Conservation (phyloP, 2,888 invertebrate species). For the Drosophila vallismaia region DNA sequence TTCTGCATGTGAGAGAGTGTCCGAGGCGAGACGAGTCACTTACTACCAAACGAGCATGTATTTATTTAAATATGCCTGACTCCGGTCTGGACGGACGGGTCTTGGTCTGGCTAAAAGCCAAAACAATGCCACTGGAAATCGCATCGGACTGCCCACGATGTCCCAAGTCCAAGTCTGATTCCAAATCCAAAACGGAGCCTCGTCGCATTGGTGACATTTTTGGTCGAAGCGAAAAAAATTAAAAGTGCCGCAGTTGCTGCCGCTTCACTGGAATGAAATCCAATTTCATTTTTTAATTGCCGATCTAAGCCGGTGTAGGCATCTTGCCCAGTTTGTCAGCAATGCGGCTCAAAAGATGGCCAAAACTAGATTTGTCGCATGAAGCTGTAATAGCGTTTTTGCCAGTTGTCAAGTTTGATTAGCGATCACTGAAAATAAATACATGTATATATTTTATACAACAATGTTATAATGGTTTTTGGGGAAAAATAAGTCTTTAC, state of each 20-base stretch:
- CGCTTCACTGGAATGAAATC: conserved; percentile 58
- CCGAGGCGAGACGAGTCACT: conserved; percentile 12
- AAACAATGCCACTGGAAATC: conserved; percentile 50
- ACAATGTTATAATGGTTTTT: too few relatives aligned
- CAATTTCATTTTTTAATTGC: conserved; percentile 75
- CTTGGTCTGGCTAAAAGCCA: conserved; percentile 21
- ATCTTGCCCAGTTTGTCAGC: conserved; percentile 47
- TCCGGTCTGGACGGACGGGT: conserved; percentile 37
- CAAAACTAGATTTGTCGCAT: conserved; percentile 28
- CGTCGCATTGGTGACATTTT: conserved; percentile 49
- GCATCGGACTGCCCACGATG: conserved; percentile 7
- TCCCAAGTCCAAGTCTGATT: conserved; percentile 4
- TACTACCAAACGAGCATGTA: conserved; percentile 3
- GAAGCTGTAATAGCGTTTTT: conserved; percentile 20
- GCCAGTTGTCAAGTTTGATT: conserved; percentile 30
- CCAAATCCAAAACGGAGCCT: conserved; percentile 32
- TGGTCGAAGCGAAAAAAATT: conserved; percentile 47
- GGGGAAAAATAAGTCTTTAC: too few relatives aligned
- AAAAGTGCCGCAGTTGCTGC: conserved; percentile 62
- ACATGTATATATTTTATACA: too few relatives aligned
- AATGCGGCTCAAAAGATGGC: conserved; percentile 3
- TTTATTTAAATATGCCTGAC: conserved; percentile 43
- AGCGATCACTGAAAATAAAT: not conserved
- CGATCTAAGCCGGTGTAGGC: conserved; percentile 25
- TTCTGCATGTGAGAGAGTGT: conserved; percentile 28